These are phyloP conservation scores for Xiphorhynchus elegans DNA, from an alignment of 2,113 vertebrate species.

Conservation along the genomic window DNA sequence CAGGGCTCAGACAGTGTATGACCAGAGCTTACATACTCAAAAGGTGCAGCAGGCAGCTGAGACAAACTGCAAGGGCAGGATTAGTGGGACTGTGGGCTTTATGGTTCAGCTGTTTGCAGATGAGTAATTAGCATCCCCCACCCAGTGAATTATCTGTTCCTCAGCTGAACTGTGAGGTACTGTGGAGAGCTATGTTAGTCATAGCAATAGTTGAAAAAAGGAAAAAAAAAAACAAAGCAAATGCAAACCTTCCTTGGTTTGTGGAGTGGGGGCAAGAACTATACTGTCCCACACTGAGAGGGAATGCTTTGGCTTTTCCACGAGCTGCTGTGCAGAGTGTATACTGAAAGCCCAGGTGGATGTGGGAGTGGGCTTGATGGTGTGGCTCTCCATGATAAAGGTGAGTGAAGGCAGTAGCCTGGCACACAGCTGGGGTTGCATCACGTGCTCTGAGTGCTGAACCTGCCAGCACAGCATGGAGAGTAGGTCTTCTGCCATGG, in stretches of 20 bases:
- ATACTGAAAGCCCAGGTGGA: not conserved
- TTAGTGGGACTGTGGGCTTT: not conserved
- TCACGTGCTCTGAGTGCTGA: accelerated
- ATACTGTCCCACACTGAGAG: not conserved
- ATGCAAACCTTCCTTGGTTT: not conserved
- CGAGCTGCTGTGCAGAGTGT: not conserved
- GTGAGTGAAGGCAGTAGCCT: not conserved
- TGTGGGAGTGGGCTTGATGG: not conserved
- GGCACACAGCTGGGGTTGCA: accelerated
- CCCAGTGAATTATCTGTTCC: not conserved
- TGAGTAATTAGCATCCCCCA: constrained; percentile 17
- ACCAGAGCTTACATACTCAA: not conserved
- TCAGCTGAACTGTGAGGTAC: not conserved
- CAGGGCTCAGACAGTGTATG: not conserved
- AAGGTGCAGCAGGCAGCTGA: not conserved
- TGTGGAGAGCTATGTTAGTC: not conserved
- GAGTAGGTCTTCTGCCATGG: not conserved
- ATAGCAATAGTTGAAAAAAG: not conserved
- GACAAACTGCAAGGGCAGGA: not conserved
- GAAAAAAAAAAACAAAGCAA: not conserved
- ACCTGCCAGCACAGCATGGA: not conserved
- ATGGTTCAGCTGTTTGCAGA: constrained; percentile 4
- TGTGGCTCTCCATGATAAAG: not conserved
- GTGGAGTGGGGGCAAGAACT: not conserved
- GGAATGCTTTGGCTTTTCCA: not conserved